Percentiles rank a stretch among this genome's conserved stretches.
Conservation (phyloP, 2,113 vertebrate genomes). For the Zosterops lateralis region DNA sequence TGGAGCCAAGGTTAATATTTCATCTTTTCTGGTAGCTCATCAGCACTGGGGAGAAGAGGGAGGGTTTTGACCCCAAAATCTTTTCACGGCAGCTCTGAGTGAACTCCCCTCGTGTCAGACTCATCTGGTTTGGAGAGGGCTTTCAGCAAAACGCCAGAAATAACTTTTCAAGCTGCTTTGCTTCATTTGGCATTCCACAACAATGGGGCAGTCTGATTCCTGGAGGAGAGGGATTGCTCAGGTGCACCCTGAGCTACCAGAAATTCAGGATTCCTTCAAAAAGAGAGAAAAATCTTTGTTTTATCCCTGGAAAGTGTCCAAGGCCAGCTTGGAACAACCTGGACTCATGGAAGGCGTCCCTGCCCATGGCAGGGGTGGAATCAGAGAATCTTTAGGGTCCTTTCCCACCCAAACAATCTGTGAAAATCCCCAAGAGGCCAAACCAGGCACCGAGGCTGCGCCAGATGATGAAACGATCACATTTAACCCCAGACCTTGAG, state of each 20-base stretch:
- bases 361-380: neutral
- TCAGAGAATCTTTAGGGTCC: neutral
- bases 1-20: neutral
- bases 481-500: constrained; percentile 75
- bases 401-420: neutral
- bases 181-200: neutral
- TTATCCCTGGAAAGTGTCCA: neutral
- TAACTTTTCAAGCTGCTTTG: neutral
- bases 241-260: neutral
- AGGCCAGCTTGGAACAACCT: neutral
- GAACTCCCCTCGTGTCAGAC: neutral
- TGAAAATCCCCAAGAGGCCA: neutral
- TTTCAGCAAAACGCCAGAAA: neutral
- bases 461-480: accelerated
- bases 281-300: neutral
- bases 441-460: neutral
- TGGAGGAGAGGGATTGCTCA: neutral
- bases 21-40: neutral
- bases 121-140: neutral
- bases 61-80: neutral
- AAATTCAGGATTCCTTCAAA: neutral
- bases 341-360: neutral
- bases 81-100: neutral
- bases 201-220: neutral
- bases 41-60: neutral